Conservation (phyloP, 2,888 invertebrate genomes). For the Nasonia oneida region DNA sequence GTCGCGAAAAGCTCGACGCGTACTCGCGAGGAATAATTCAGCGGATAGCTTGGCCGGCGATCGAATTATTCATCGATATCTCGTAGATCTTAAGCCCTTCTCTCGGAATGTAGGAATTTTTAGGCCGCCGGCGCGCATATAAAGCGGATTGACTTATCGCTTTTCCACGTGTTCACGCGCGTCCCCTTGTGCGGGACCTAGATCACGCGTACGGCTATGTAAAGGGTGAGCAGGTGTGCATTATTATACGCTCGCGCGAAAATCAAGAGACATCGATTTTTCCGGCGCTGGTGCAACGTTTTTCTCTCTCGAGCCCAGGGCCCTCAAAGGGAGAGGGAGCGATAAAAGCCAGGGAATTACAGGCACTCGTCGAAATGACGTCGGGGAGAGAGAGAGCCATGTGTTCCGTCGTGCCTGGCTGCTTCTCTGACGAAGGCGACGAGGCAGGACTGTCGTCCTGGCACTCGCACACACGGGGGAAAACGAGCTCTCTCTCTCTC, state of each 20-base stretch:
- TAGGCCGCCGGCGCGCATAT: constrained; percentile 57
- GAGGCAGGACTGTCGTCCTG: constrained; percentile 29
- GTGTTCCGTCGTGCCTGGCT: constrained; percentile 33
- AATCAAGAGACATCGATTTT: constrained; percentile 3
- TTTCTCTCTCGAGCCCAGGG: background rate
- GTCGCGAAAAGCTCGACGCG: background rate
- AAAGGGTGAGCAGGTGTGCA: constrained; percentile 39
- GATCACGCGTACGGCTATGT: constrained; percentile 56
- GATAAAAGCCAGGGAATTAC: constrained; percentile 6
- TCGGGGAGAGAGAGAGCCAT: constrained; percentile 62
- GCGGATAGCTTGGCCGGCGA: background rate
- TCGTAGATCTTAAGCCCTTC: constrained; percentile 13
- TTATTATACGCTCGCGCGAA: background rate
- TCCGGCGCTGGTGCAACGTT: no score
- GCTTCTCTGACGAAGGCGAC: constrained; percentile 15
- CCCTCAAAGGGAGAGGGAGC: background rate
- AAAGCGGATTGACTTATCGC: constrained; percentile 63
- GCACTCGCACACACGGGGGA: constrained; percentile 9
- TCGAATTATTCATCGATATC: constrained; percentile 64
- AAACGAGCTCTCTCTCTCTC: constrained; percentile 22
- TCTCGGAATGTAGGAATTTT: constrained; percentile 46
- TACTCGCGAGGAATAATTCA: constrained; percentile 57
- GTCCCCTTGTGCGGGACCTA: constrained; percentile 46
- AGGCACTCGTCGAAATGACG: constrained; percentile 1
- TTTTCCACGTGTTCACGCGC: constrained; percentile 52